Base-by-base conservation (phyloP, 2,797 vertebrate genomes). In the Lepilemur ruficaudatus region DNA sequence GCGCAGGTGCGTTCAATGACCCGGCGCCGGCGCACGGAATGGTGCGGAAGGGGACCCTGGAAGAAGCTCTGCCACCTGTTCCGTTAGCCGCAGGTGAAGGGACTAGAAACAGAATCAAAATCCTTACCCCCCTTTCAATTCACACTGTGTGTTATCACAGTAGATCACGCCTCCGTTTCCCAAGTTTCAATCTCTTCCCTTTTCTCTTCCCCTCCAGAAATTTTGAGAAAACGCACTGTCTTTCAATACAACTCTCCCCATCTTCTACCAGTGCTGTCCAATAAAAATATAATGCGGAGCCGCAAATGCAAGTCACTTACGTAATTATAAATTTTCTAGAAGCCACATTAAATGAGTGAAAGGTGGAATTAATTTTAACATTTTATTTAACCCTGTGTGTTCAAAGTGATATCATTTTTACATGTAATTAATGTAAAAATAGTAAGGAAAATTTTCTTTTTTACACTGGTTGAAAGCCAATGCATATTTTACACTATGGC, bases 1-100 rank as follows among this genome's bases (percentile, higher is more conserved):
- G 91, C 91, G 95, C 97, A 96, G 93, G 96, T 95, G 94, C 65
- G 91, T 8, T 46, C 81, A 13, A 9, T 7, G 67, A 50, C 38
- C 22, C 15, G 12, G 78, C 65, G 50, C 46, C 46, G 12, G 50
- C 88, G 22, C n/a, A 41, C 18, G 70, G 57, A 25, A 70, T 0
- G 75, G 7, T 2, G 20, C 9, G 59, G 50, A 41, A 52, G 20
- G 4, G 4, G 55, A 11, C 67, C 28, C 6, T 0, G 89, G 50
- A 4, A 25, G 67, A 3, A 9, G 35, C 59, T 6, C 43, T 6
- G 85, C 50, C 92, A 20, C 35, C 67, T 20, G 91, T 78, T 28
- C 1, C 0, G 28, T 2, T 7, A 30, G 86, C 70, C 0, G 52
- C 13, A 8, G 92, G 25, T 35, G 48, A 10, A 41, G 63, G 81